Evolutionary conservation across 2,888 invertebrate genomes (phyloP).

Genomic region (Leucania comma): DNA sequence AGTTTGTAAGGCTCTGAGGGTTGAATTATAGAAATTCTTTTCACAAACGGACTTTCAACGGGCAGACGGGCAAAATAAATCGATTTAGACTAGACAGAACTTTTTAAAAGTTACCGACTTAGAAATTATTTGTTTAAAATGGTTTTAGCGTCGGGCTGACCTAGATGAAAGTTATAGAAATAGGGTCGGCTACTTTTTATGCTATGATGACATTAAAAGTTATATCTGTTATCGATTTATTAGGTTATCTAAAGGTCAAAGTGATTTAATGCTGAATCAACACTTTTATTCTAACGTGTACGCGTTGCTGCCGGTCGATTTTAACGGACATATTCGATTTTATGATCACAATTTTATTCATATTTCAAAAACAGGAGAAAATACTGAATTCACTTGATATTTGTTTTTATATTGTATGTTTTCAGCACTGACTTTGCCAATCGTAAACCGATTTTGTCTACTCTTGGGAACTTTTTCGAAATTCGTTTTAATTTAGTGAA

Average conservation of each 20-base stretch:
- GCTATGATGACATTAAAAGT: constrained; percentile 15
- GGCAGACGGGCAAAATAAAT: constrained; percentile 49
- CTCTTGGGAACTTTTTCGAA: no score
- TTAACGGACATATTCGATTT: neutral
- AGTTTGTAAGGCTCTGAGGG: constrained; percentile 44
- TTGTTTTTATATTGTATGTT: no score
- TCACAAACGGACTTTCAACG: constrained; percentile 42
- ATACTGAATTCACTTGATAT: no score
- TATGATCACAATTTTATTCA: no score
- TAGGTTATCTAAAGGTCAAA: neutral
- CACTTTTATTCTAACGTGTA: neutral
- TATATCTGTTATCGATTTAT: constrained; percentile 4
- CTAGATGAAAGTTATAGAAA: constrained; percentile 20
- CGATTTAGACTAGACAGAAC: constrained; percentile 50
- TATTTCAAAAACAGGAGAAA: no score
- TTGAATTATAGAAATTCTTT: constrained; percentile 61
- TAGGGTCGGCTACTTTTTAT: constrained; percentile 14
- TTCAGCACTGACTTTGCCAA: no score
- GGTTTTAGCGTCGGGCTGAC: constrained; percentile 29
- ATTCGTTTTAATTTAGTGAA: no score
- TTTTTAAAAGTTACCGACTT: constrained; percentile 42
- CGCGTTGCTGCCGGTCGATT: neutral
- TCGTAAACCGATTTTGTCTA: no score
- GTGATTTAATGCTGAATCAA: neutral
- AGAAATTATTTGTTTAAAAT: constrained; percentile 52